Percentiles rank a stretch among this genome's conserved stretches.
Conservation (phyloP, 1,140 invertebrate genomes). For the Nasonia vitripennis region DNA sequence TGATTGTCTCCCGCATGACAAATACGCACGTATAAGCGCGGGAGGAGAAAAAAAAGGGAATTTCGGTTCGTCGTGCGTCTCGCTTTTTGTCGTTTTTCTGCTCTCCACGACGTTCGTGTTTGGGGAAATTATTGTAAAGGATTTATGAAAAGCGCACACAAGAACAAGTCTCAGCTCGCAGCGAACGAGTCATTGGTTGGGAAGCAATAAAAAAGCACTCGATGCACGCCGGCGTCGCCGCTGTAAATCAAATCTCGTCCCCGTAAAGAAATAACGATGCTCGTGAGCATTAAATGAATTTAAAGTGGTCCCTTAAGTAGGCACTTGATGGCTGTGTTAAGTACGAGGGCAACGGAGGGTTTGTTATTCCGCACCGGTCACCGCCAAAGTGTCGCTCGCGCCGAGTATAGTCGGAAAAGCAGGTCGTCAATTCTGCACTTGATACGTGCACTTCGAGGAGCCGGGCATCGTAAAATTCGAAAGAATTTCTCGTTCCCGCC, state of each 20-base stretch:
- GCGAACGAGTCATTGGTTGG: background rate
- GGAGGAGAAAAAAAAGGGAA: background rate
- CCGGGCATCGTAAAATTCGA: too few species aligned
- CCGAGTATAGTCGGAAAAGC: too few species aligned
- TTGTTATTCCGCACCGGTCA: background rate
- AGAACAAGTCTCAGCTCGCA: too few species aligned
- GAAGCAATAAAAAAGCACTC: background rate
- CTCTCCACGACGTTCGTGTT: too few species aligned
- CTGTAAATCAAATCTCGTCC: slow-evolving; percentile 42
- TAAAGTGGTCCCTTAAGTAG: slow-evolving; percentile 49
- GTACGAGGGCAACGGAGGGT: background rate
- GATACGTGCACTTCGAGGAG: too few species aligned
- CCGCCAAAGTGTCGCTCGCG: too few species aligned
- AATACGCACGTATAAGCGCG: background rate
- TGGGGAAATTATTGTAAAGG: too few species aligned
- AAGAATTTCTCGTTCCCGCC: too few species aligned
- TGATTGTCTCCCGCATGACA: slow-evolving; percentile 33
- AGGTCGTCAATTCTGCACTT: too few species aligned
- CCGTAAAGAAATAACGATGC: slow-evolving; percentile 13
- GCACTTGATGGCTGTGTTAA: slow-evolving; percentile 35
- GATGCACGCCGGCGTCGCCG: background rate
- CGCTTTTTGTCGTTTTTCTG: too few species aligned
- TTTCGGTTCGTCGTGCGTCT: too few species aligned
- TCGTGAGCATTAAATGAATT: slow-evolving; percentile 35
- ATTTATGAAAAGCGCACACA: too few species aligned